Evolutionary conservation across 2,888 invertebrate species (phyloP), one percentile per base, ranked within the genome.

Genomic region (Drosophila limbata): DNA sequence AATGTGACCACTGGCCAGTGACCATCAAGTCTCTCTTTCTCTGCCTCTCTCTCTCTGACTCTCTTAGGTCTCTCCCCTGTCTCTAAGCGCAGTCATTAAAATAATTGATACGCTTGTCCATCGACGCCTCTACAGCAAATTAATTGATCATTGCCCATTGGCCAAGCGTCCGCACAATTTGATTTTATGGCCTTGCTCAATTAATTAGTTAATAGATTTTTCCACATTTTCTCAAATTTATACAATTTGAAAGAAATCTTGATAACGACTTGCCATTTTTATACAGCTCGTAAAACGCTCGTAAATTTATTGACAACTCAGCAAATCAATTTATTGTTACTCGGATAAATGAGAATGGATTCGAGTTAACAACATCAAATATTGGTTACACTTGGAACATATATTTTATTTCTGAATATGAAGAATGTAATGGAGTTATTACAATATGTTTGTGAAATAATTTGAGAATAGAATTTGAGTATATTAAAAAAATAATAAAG

Each of bases 81-180:
- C 51, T 53, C 8, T 28, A 8, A 6, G 6, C 6, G 33, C 28
- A 60, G 69, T 81, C 82, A 86, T 86, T 86, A 89, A 89, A 86
- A 84, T 86, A 86, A 86, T 86, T 86, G 89, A 84, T 79, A 77
- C 89, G 89, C 85, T 86, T 89, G 84, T 86, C 81, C 63, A 66
- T 55, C 57, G 76, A 83, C 86, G 87, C 81, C 80, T 79, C 64
- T 60, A 76, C 73, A 71, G 59, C 70, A 72, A 84, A 79, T 81
- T 82, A 84, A 86, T 82, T 86, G 89, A 84, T 70, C 73, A 76
- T 68, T 56, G 67, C 48, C 48, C 57, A 63, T 21, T 62, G 67
- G 48, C 33, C 19, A 1, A 35, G 15, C 64, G 66, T 66, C 56
- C 60, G 62, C 62, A 61, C 67, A 67, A 69, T 80, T 77, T 78